Base-by-base conservation (phyloP, 2,797 vertebrate genomes). In the Botia kubotai region DNA sequence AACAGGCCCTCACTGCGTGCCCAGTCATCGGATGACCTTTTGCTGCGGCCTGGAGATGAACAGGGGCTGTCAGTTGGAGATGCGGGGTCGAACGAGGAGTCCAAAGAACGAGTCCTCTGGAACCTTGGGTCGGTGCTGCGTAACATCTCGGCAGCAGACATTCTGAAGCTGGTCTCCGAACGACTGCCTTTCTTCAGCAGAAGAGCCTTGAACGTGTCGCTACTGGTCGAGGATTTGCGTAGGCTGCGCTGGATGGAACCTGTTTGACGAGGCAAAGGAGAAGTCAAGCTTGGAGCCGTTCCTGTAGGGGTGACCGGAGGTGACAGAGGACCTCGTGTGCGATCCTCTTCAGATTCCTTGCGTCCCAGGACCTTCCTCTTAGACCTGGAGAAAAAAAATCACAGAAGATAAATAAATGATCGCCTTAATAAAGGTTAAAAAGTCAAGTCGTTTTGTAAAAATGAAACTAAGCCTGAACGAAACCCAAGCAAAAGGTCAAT, bases 351-450 rank as follows among this genome's bases (percentile, higher is more conserved):
- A 0, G 98, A 98, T 86, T 98, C 97, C 85, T 88, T 97, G 62
- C 98, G 96, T 83, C 98, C 98, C 88, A 99, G 95, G 85, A 99
- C 95, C 91, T 97, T 98, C 83, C 97, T 94, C 92, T 99, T 99
- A 77, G 98, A 99, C 93, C 98, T 99, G 86, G 68, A 84, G 13
- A 60, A n/a, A 63, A 57, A 58, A 72, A 57, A 4, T 16, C 6
- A 26, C 58, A 83, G 26, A 85, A 4, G 7, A 6, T 14, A 26
- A 82, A 14, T 53, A 5, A 53, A 53, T 53, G 6, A 5, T 53
- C 10, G 2, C 10, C 43, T 63, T 48, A 53, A 71, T 46, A 21
- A 52, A 52, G 1, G 5, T 71, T 13, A 39, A 16, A 43, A 48
- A 39, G 14, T 10, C 3, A n/a, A 52, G 2, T 50, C 2, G 10